These are phyloP conservation scores for Gisinianus flammeolus DNA, from an alignment of 2,888 invertebrate species.

Conservation along the genomic window DNA sequence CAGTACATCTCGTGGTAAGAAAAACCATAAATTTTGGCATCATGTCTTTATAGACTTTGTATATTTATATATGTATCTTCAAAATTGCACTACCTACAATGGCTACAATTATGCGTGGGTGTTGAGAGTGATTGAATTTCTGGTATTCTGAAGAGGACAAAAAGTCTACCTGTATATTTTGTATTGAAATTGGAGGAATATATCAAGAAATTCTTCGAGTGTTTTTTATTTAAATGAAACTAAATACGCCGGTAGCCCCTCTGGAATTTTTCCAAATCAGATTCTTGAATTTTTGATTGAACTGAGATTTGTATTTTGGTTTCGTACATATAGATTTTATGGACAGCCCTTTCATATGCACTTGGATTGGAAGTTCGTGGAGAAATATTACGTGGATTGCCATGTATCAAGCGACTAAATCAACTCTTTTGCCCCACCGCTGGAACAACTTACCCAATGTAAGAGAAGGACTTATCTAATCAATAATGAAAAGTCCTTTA, in stretches of 20 bases:
- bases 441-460: slow-evolving; percentile 89
- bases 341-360: slow-evolving; percentile 87
- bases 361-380: slow-evolving; percentile 85
- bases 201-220: background rate
- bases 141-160: no score
- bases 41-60: background rate
- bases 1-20: background rate
- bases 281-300: no score
- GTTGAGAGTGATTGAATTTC: no score
- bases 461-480: slow-evolving; percentile 62
- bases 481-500: no score
- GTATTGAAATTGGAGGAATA: background rate
- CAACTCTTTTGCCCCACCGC: slow-evolving; percentile 91
- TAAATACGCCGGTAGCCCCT: no score
- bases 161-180: no score
- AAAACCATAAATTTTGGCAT: background rate
- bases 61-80: background rate
- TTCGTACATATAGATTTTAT: slow-evolving; percentile 75
- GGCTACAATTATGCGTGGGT: background rate
- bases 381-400: slow-evolving; percentile 83
- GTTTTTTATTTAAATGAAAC: no score
- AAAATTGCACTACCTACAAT: background rate
- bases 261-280: no score
- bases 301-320: no score
- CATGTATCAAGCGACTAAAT: slow-evolving; percentile 86